phyloP scores from a whole-genome alignment of 2,113 vertebrate genomes.

The Pelvicachromis taeniatus region DNA sequence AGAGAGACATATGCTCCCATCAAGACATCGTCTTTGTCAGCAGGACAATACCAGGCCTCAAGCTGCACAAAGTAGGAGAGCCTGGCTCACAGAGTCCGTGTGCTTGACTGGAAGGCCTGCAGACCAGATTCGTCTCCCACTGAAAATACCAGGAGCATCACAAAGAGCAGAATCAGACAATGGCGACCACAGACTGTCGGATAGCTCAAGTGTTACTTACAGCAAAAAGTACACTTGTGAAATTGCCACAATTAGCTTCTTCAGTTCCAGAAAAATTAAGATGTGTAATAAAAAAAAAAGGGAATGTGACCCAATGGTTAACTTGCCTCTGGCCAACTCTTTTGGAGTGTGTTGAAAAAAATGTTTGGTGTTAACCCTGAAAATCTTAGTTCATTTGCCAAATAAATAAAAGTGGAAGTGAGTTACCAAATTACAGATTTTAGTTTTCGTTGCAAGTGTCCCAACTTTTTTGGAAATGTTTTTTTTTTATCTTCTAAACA shows the following conservation, averaged over 20 bases:
- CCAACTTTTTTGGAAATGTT: neutral
- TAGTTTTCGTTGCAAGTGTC: accelerated
- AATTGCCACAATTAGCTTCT: no score
- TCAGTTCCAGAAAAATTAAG: no score
- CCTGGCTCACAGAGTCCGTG: neutral
- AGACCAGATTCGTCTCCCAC: no score
- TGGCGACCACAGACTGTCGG: no score
- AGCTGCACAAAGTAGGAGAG: neutral
- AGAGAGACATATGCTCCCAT: accelerated
- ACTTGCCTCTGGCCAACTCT: no score
- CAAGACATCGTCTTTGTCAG: neutral
- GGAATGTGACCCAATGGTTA: neutral
- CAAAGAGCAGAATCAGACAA: no score
- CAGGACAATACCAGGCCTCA: neutral
- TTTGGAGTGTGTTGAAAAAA: no score
- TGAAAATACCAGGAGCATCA: no score
- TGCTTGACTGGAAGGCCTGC: no score
- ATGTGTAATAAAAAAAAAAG: no score
- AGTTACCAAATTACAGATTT: neutral
- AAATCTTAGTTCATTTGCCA: neutral
- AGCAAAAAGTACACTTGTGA: no score
- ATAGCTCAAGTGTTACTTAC: no score
- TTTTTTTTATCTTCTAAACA: neutral
- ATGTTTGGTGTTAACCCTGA: neutral
- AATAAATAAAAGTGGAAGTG: neutral